These are phyloP conservation scores for Leptinotarsa tumamoca DNA, from an alignment of 2,888 invertebrate species.

Conservation along the genomic window DNA sequence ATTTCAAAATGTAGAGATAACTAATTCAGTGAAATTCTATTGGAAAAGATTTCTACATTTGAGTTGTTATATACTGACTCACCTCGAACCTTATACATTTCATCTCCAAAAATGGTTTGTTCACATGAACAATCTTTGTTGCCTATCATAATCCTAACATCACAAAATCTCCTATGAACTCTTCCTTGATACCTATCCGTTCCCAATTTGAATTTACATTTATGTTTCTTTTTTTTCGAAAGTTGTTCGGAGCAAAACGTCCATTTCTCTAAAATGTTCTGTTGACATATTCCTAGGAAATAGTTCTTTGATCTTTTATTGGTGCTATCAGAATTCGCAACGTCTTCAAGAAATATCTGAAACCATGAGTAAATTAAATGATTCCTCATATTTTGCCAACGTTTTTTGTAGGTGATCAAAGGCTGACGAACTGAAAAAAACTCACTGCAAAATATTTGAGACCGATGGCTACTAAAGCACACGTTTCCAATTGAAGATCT, in stretches of 20 bases:
- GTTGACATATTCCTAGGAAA: slow-evolving; percentile 66
- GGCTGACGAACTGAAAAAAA: slow-evolving; percentile 10
- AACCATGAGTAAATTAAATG: slow-evolving; percentile 27
- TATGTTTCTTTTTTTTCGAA: slow-evolving; percentile 58
- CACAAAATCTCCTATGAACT: slow-evolving; percentile 66
- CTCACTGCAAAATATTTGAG: slow-evolving; percentile 66
- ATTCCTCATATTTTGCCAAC: not conserved
- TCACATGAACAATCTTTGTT: slow-evolving; percentile 52
- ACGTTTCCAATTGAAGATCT: slow-evolving; percentile 65
- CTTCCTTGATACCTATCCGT: slow-evolving; percentile 52
- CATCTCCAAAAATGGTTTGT: slow-evolving; percentile 56
- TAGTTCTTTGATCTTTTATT: slow-evolving; percentile 55
- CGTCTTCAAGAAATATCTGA: slow-evolving; percentile 62
- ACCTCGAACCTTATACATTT: slow-evolving; percentile 63
- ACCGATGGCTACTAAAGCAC: slow-evolving; percentile 67
- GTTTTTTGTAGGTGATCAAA: not conserved
- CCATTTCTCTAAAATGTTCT: slow-evolving; percentile 63
- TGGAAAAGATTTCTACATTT: too few relatives aligned
- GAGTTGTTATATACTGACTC: slow-evolving; percentile 8
- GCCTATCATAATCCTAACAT: slow-evolving; percentile 61
- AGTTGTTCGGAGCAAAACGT: slow-evolving; percentile 63
- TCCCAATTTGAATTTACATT: slow-evolving; percentile 60
- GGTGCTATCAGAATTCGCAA: slow-evolving; percentile 18
- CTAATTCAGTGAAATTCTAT: too few relatives aligned
- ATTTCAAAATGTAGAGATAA: too few relatives aligned